Evolutionary conservation across 2,797 vertebrate species (phyloP).

Genomic region (Pseudomugil tenellus): DNA sequence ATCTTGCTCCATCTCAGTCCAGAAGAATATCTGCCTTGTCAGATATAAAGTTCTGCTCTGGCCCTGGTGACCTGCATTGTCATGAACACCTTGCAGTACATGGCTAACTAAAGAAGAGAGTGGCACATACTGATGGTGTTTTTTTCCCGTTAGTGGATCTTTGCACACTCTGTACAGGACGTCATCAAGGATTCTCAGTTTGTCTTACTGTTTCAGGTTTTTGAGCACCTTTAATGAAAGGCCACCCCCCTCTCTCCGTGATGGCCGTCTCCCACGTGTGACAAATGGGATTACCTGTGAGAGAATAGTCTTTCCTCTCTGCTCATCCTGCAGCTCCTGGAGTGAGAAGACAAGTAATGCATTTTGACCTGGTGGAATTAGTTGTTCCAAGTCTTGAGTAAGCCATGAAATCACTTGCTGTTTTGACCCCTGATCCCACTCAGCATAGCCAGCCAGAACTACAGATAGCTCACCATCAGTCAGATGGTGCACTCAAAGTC

Average conservation of each 20-base stretch:
- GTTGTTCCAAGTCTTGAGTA: background rate
- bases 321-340: background rate
- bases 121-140: background rate
- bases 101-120: background rate
- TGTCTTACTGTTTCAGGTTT: background rate
- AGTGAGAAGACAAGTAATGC: background rate
- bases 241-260: background rate
- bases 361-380: background rate
- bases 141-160: background rate
- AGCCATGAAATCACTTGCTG: slow-evolving; percentile 8
- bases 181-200: background rate
- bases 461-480: background rate
- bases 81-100: background rate
- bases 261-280: rapidly evolving
- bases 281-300: background rate
- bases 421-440: background rate
- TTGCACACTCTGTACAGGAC: background rate
- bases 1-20: background rate
- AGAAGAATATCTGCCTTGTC: slow-evolving; percentile 1
- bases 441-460: background rate
- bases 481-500: background rate
- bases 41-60: background rate
- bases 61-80: background rate
- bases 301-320: background rate
- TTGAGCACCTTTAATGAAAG: background rate